Evolutionary conservation across 2,113 vertebrate genomes (phyloP), one percentile per base, ranked within the genome.

Genomic region (Scolopax mira): DNA sequence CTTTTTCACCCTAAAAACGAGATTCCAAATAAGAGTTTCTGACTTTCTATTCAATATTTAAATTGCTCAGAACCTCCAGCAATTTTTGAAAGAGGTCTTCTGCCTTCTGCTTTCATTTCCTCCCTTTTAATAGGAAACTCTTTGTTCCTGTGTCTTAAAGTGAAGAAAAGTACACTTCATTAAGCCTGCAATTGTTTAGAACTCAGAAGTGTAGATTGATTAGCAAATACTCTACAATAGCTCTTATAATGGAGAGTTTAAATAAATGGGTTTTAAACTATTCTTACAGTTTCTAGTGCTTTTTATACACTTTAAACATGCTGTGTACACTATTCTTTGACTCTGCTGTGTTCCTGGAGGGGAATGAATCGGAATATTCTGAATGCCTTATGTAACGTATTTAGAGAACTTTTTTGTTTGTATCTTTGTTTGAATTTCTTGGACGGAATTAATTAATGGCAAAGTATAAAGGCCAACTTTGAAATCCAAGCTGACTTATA

Each of bases 341-440:
- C 92, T 96, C 95, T 83, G 92, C 93, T 94, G 90, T 93, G 78
- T 92, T 96, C 93, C 95, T 96, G 94, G 94, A 97, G 93, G 67
- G 95, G 93, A 96, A 96, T 96, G 95, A 97, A 97, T 96, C 4
- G 33, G 90, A 93, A 92, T 95, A 86, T 88, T 94, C 90, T 97
- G 95, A 97, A 97, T 96, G 97, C 86, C 97, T 97, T 97, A 97
- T 97, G 93, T 96, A 97, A 97, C 86, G 55, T 91, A 87, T 97
- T 97, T 96, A 97, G 94, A 94, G 92, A 94, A 96, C 94, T 96
- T 96, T 96, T 77, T 91, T 97, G 96, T 96, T 97, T 90, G 87
- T 85, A 89, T 93, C 97, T 97, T 97, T 97, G 95, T 97, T 93
- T 94, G 79, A 92, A 95, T 96, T 94, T 96, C 90, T 96, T 93